These are phyloP conservation scores for Tragelaphus scriptus DNA, from an alignment of 2,113 vertebrate genomes.

Conservation along the genomic window DNA sequence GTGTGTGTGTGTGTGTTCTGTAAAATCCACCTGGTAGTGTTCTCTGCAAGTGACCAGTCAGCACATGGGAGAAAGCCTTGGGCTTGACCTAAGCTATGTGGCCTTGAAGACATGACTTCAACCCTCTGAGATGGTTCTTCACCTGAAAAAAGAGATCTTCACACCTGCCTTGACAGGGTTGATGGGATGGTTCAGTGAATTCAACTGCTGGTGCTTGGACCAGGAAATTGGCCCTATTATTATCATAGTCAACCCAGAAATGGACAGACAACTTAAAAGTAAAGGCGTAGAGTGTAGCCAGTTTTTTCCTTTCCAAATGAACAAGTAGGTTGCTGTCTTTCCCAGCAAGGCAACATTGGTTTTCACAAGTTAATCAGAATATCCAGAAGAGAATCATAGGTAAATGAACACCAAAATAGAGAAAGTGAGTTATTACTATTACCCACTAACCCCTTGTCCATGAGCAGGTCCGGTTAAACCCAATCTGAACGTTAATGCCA, in stretches of 20 bases:
- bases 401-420: not conserved
- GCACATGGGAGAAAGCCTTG: not conserved
- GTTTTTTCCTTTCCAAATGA: not conserved
- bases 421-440: not conserved
- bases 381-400: not conserved
- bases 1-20: not conserved
- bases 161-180: not conserved
- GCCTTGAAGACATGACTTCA: not conserved
- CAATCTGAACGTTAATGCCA: not conserved
- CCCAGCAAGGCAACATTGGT: not conserved
- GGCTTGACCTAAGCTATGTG: not conserved
- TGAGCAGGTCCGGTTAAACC: not conserved
- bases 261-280: not conserved
- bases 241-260: not conserved
- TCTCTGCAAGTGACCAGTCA: not conserved
- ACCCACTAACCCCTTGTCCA: not conserved
- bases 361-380: not conserved
- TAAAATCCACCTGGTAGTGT: not conserved
- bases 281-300: not conserved
- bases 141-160: not conserved
- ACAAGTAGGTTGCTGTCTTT: not conserved
- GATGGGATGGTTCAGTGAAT: not conserved
- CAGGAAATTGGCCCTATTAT: no score
- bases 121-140: not conserved
- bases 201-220: not conserved